phyloP scores from a whole-genome alignment of 2,113 vertebrate species.

The Chaetura pelagica region DNA sequence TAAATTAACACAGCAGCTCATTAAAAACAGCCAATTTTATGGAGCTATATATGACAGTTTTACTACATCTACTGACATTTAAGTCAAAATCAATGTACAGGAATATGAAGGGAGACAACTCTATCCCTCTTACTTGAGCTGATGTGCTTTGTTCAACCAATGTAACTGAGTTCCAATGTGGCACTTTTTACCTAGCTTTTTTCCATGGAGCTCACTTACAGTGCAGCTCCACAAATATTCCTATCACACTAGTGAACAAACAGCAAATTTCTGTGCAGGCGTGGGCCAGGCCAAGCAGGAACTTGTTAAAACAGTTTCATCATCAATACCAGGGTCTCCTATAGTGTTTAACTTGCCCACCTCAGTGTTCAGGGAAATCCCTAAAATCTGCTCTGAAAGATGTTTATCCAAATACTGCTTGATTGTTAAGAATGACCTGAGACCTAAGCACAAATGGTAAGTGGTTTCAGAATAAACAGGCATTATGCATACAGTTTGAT shows the following conservation, averaged over 20 bases:
- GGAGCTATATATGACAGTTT: background rate
- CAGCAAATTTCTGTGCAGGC: background rate
- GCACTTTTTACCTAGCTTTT: background rate
- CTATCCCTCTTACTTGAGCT: background rate
- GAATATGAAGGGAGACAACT: background rate
- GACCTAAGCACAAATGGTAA: background rate
- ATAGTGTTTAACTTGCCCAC: background rate
- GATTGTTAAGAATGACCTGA: background rate
- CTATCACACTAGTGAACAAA: background rate
- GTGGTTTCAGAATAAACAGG: background rate
- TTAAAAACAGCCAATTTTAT: constrained; percentile 52
- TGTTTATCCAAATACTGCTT: background rate
- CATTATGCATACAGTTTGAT: background rate
- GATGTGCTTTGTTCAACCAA: background rate
- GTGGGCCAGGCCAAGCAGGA: background rate
- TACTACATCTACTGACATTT: background rate
- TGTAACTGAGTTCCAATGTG: background rate
- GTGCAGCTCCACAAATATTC: background rate
- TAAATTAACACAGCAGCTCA: constrained; percentile 47
- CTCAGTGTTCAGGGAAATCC: background rate
- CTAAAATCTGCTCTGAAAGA: background rate
- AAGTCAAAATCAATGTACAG: background rate
- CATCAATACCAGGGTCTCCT: background rate
- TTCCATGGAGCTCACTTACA: background rate
- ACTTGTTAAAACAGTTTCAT: background rate